A percentile compares a stretch with the other conserved stretches of the same genome.
phyloP scores from a whole-genome alignment of 2,888 invertebrate species.

The Mythimna lalbum region DNA sequence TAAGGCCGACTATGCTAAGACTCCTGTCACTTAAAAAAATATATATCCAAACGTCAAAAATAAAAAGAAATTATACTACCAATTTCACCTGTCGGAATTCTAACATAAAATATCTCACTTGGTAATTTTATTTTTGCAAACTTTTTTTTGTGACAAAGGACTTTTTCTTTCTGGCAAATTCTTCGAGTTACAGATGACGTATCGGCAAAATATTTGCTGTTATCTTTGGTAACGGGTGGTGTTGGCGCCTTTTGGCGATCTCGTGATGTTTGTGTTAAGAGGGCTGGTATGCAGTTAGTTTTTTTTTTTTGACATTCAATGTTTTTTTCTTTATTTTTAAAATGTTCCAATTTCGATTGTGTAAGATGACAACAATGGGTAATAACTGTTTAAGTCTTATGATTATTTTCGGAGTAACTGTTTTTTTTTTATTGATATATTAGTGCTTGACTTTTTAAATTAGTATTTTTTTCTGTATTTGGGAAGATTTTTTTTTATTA shows the following conservation, averaged over 20 bases:
- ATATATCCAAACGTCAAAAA: too few relatives aligned
- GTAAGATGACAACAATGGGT: too few relatives aligned
- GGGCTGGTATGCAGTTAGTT: neutral
- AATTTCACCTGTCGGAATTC: constrained; percentile 7
- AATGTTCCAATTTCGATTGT: neutral
- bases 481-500: too few relatives aligned
- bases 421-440: too few relatives aligned
- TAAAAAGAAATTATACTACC: neutral
- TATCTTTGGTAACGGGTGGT: constrained; percentile 47
- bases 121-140: constrained; percentile 25
- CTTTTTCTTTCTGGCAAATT: constrained; percentile 58
- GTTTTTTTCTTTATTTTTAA: neutral
- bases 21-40: too few relatives aligned
- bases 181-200: constrained; percentile 46
- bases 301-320: neutral
- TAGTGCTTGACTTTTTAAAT: too few relatives aligned
- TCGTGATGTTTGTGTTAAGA: constrained; percentile 41
- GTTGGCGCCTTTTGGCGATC: constrained; percentile 56
- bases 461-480: too few relatives aligned
- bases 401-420: too few relatives aligned
- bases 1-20: too few relatives aligned
- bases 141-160: constrained; percentile 58
- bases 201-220: constrained; percentile 60
- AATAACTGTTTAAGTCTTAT: too few relatives aligned
- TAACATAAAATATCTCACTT: constrained; percentile 42